Evolutionary conservation across 2,888 invertebrate genomes (phyloP).

Genomic region (Eupithecia abbreviata): DNA sequence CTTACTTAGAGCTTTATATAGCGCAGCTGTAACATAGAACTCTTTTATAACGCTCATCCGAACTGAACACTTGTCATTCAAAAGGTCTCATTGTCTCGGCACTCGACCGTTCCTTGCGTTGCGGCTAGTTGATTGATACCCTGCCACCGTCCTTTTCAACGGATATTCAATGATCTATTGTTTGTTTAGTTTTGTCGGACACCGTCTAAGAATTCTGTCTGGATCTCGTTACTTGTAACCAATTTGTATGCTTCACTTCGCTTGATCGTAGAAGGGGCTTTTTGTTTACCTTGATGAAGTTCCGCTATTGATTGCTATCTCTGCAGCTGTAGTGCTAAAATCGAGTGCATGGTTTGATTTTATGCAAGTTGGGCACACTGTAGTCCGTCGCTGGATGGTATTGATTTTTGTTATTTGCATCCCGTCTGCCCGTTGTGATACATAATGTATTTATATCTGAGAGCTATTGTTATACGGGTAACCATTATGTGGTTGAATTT

Average conservation of each 20-base stretch:
- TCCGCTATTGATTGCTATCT: conserved; percentile 42
- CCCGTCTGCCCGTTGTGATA: conserved; percentile 74
- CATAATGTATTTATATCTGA: conserved; percentile 55
- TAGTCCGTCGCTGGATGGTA: conserved; percentile 69
- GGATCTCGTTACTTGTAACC: conserved; percentile 46
- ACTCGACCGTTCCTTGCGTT: conserved; percentile 45
- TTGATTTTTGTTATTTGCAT: conserved; percentile 84
- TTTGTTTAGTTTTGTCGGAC: conserved; percentile 61
- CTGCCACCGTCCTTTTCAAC: conserved; percentile 63
- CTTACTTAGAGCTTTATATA: conserved; percentile 69
- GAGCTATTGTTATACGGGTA: conserved; percentile 75
- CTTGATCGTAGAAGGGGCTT: conserved; percentile 30
- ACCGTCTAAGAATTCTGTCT: conserved; percentile 70
- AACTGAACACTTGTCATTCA: conserved; percentile 42
- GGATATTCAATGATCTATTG: conserved; percentile 76
- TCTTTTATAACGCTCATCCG: conserved; percentile 41
- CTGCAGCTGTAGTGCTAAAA: conserved; percentile 58
- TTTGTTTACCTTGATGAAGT: conserved; percentile 41
- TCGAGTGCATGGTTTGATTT: conserved; percentile 66
- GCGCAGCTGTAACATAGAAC: conserved; percentile 47
- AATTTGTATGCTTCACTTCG: conserved; percentile 45
- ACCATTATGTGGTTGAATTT: conserved; percentile 53
- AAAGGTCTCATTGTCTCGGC: conserved; percentile 46
- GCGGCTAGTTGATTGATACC: conserved; percentile 69
- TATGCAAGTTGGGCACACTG: conserved; percentile 71